Evolutionary conservation across 2,888 invertebrate genomes (phyloP), one percentile per base, ranked within the genome.

Genomic region (Pharmacophagus antenor): DNA sequence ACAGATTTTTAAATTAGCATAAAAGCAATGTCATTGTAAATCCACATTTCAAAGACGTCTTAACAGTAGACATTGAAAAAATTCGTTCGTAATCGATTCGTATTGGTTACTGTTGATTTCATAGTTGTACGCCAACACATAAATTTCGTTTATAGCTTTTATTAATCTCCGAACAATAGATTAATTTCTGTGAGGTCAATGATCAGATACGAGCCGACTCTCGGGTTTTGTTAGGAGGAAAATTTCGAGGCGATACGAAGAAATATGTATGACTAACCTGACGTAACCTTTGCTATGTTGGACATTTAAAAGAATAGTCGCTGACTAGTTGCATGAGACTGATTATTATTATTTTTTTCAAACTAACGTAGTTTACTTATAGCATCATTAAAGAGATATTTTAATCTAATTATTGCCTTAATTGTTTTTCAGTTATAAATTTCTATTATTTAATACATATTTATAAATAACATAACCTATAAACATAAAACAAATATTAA

Each of bases 71-170:
- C 69, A 64, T 57, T 69, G 63, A 66, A 62, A 66, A 70, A 68
- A 67, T 66, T 72, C 68, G 69, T 62, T 65, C n/a, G 56, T 68
- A 74, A 79, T 79, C 79, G 72, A 80, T 79, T 81, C 65, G 73
- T 66, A 67, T 72, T 72, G 78, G 76, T 77, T 74, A 79, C 79
- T 71, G 77, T 70, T 65, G 68, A 71, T 73, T 73, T 66, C 62
- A 58, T 62, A 62, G 62, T 62, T 65, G 63, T 61, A 57, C 50
- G 61, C 58, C 60, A 37, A 41, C 18, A 21, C 49, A 63, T 56
- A 63, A 66, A 69, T 69, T 66, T 64, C 58, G 63, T 66, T 64
- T 67, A 65, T 64, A 55, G 65, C 58, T 50, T 53, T 56, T 56
- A 58, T 61, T 60, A 58, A 62, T 64, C 46, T 47, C 64, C 61